A percentile compares a stretch with the other conserved stretches of the same genome.
Evolutionary conservation across 2,888 invertebrate species (phyloP).

Genomic region (Drosophila mettleri): DNA sequence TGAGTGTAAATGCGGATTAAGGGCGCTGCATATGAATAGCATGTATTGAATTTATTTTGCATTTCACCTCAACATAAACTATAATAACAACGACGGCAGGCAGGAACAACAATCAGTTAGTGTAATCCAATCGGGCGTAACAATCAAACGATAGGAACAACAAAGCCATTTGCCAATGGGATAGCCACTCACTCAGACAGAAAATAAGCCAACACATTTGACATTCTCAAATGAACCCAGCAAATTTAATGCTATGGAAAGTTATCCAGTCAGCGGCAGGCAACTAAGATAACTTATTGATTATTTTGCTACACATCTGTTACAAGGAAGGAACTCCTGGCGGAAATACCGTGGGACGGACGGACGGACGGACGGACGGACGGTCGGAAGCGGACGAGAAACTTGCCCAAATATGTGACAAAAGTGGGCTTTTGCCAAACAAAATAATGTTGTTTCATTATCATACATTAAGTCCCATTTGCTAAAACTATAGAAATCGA

Average conservation of each 20-base stretch:
- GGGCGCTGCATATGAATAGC: neutral
- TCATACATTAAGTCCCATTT: slow-evolving; percentile 71
- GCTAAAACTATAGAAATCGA: slow-evolving; percentile 54
- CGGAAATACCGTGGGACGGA: slow-evolving; percentile 57
- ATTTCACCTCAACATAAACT: neutral
- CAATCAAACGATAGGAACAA: slow-evolving; percentile 52
- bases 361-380: slow-evolving; percentile 51
- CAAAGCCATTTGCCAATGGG: slow-evolving; percentile 42
- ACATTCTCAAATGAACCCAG: slow-evolving; percentile 58
- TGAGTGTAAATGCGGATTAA: slow-evolving; percentile 1
- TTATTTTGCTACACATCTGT: slow-evolving; percentile 68
- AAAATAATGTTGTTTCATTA: slow-evolving; percentile 60
- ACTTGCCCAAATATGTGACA: slow-evolving; percentile 19
- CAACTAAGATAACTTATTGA: slow-evolving; percentile 70
- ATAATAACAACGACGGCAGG: neutral
- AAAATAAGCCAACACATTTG: slow-evolving; percentile 52
- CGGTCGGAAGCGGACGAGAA: slow-evolving; percentile 10
- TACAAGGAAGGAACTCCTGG: slow-evolving; percentile 41
- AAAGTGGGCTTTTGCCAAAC: slow-evolving; percentile 27
- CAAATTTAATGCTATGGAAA: slow-evolving; percentile 69
- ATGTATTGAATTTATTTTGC: neutral
- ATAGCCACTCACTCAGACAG: slow-evolving; percentile 25
- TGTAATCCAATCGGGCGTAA: slow-evolving; percentile 33
- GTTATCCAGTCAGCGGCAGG: slow-evolving; percentile 45
- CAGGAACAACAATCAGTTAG: neutral